phyloP scores from a whole-genome alignment of 2,888 invertebrate species.

The Dexiosoma caninum region DNA sequence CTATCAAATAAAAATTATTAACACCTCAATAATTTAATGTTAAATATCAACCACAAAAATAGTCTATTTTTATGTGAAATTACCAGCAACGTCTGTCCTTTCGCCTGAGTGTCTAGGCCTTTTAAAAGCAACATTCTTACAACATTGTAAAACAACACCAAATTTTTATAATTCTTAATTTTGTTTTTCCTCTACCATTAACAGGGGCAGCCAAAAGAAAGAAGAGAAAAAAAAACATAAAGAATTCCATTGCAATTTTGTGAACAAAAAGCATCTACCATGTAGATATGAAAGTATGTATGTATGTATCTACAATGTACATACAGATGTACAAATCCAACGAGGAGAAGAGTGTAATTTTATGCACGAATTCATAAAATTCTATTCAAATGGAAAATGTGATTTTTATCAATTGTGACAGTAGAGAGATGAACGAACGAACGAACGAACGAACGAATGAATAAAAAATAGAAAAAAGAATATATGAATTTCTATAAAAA shows the following conservation, averaged over 20 bases:
- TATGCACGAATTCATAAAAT: slow-evolving; percentile 77
- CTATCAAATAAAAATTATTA: slow-evolving; percentile 71
- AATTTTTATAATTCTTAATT: slow-evolving; percentile 50
- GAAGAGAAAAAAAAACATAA: not conserved
- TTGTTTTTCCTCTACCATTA: slow-evolving; percentile 30
- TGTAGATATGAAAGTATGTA: no score
- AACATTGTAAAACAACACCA: slow-evolving; percentile 51
- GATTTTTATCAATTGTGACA: slow-evolving; percentile 77
- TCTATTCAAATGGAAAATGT: slow-evolving; percentile 77
- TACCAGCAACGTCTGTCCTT: slow-evolving; percentile 6
- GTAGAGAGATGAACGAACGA: slow-evolving; percentile 63
- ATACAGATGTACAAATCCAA: slow-evolving; percentile 4
- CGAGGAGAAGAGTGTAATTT: slow-evolving; percentile 70
- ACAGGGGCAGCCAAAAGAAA: not conserved
- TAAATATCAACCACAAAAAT: slow-evolving; percentile 57
- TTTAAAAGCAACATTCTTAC: slow-evolving; percentile 28
- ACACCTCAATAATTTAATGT: slow-evolving; percentile 72
- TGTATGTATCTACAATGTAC: not conserved
- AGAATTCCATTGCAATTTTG: slow-evolving; percentile 51
- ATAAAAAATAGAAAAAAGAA: not conserved
- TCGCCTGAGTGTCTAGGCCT: not conserved
- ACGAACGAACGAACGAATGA: not conserved
- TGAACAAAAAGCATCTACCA: slow-evolving; percentile 21
- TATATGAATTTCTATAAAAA: no score
- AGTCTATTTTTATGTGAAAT: slow-evolving; percentile 32